Evolutionary conservation across 2,888 invertebrate species (phyloP).

Genomic region (Agrochola lota): DNA sequence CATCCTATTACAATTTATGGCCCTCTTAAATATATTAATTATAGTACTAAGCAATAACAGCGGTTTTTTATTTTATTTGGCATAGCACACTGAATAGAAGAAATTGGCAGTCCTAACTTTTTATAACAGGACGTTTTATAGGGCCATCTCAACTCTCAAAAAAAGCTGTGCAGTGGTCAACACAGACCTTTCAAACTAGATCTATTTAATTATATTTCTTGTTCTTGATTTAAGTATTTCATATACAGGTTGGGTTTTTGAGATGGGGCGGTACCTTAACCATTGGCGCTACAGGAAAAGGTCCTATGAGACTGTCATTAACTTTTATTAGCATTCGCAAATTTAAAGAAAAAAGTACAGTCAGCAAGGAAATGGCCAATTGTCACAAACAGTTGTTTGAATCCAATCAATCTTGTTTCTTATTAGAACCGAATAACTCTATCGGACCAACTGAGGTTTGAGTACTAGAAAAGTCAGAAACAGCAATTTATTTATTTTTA

Average conservation of each 20-base stretch:
- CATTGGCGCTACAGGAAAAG: neutral
- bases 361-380: no score
- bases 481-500: no score
- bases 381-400: neutral
- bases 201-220: neutral
- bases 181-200: neutral
- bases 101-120: neutral
- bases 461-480: no score
- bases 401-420: no score
- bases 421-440: no score
- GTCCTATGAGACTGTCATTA: neutral
- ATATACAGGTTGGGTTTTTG: no score
- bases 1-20: slow-evolving; percentile 4
- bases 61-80: neutral
- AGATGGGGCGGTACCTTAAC: neutral
- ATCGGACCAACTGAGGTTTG: no score
- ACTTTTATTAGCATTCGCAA: no score
- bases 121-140: neutral
- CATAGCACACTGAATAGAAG: neutral
- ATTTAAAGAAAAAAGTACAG: no score
- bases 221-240: no score
- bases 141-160: neutral
- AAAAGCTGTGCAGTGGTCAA: neutral
- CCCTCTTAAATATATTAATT: neutral
- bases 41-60: neutral